Conservation (phyloP, 1,140 invertebrate species). For the Mizuhopecten yessoensis region DNA sequence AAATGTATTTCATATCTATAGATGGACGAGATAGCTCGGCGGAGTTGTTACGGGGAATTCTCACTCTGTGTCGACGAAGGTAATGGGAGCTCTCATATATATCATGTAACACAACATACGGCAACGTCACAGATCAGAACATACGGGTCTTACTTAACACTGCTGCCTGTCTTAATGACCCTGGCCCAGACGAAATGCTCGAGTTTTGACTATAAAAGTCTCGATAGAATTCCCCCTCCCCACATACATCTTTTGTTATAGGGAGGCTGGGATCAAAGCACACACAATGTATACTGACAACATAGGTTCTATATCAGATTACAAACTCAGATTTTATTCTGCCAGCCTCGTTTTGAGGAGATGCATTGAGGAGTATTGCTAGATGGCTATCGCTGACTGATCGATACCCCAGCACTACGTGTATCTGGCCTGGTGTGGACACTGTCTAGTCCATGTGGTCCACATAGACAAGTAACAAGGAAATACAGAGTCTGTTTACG, state of each 20-base stretch:
- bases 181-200: constrained; percentile 22
- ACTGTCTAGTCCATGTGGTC: background rate
- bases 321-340: constrained; percentile 10
- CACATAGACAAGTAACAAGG: background rate
- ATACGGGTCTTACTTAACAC: constrained; percentile 26
- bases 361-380: constrained; percentile 3
- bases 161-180: constrained; percentile 25
- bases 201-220: constrained; percentile 14
- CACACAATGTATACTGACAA: constrained; percentile 8
- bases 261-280: constrained; percentile 21
- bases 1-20: constrained; percentile 36
- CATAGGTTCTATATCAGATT: constrained; percentile 2
- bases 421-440: background rate
- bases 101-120: constrained; percentile 23
- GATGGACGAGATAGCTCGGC: background rate
- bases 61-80: constrained; percentile 10
- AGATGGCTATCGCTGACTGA: background rate
- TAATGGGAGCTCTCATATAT: constrained; percentile 33
- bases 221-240: constrained; percentile 21
- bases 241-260: constrained; percentile 19
- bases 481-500: no score
- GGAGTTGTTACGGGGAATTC: constrained; percentile 19
- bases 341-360: background rate
- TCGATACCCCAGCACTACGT: background rate
- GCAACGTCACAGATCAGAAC: constrained; percentile 31